Percentiles rank a stretch among this genome's conserved stretches.
Conservation (phyloP, 2,113 vertebrate genomes). For the Xenopus tropicalis region UCB_Xtro_10.0 CM004445.2:110080501-110081000, state of each 20-base stretch:
- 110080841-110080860: slow-evolving; percentile 34
- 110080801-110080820: slow-evolving; percentile 23
- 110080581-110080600: too few species aligned
- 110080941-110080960: slow-evolving; percentile 64
- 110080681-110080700: background rate
- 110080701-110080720: background rate
- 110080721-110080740: slow-evolving; percentile 21
- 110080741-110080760: slow-evolving; percentile 13
- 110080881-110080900: slow-evolving; percentile 62
- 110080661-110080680: too few species aligned
- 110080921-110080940: slow-evolving; percentile 62
- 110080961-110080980: slow-evolving; percentile 62
- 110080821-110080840: slow-evolving; percentile 7
- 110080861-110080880: slow-evolving; percentile 48
- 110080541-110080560: too few species aligned
- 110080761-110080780: slow-evolving; percentile 24
- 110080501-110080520: too few species aligned
- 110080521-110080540: too few species aligned
- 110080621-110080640: too few species aligned
- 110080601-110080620: too few species aligned
- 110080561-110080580: too few species aligned
- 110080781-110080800: slow-evolving; percentile 11
- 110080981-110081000: slow-evolving; percentile 71
- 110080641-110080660: too few species aligned
- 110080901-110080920: slow-evolving; percentile 55